A percentile compares a stretch with the other conserved stretches of the same genome.
phyloP scores from a whole-genome alignment of 2,888 invertebrate genomes.

The Dioctria linearis region DNA sequence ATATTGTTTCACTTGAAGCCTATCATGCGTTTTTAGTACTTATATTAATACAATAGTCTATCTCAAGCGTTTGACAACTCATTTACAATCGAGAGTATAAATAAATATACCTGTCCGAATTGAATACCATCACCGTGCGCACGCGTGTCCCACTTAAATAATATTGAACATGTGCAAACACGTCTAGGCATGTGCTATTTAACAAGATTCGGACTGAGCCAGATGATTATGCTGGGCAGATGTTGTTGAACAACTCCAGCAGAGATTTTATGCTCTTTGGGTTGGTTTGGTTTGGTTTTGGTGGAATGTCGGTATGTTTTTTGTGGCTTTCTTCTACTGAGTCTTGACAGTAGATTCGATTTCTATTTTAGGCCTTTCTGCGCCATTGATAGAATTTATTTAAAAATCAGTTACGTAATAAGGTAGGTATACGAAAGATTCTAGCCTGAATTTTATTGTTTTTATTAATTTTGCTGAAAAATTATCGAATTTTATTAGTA shows the following conservation, averaged over 20 bases:
- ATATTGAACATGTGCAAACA: conserved; percentile 55
- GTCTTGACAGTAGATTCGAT: too few species aligned
- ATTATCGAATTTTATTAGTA: too few species aligned
- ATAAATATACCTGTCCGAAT: conserved; percentile 20
- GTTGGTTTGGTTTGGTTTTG: not conserved
- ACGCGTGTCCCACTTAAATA: conserved; percentile 54
- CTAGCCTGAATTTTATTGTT: not conserved
- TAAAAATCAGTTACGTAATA: not conserved
- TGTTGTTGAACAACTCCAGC: not conserved
- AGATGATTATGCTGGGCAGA: conserved; percentile 19
- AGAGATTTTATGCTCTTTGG: conserved; percentile 25
- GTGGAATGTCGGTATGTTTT: not conserved
- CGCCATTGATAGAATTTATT: too few species aligned
- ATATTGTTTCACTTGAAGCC: not conserved
- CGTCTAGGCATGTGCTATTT: conserved; percentile 55
- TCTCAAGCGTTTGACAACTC: not conserved
- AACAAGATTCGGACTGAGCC: conserved; percentile 17
- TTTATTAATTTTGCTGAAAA: not conserved
- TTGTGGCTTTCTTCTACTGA: not conserved
- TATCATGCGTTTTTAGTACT: too few species aligned
- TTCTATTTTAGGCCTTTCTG: too few species aligned
- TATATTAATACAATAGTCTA: not conserved
- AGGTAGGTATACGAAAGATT: not conserved
- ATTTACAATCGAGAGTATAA: not conserved
- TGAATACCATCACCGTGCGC: conserved; percentile 29